A percentile compares a stretch with the other conserved stretches of the same genome.
Conservation (phyloP, 1,140 invertebrate species). For the Drosophila cardini region DNA sequence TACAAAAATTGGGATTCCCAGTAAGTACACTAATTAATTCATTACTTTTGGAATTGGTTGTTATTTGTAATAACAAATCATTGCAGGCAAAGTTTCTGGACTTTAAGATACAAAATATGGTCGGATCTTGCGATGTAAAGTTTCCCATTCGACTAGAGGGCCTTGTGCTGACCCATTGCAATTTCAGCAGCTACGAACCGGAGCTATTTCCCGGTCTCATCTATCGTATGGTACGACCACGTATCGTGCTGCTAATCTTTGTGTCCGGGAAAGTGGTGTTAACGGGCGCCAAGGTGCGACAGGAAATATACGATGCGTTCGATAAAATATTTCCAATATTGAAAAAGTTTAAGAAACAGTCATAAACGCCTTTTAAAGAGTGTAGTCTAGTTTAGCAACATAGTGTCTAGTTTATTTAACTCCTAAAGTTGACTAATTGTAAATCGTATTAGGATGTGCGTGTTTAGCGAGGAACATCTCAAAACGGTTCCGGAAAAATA, state of each 20-base stretch:
- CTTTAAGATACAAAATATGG: conserved; percentile 99
- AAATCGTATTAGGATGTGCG: conserved; percentile 31
- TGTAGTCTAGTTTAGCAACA: conserved; percentile 3
- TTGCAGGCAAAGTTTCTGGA: conserved; percentile 98
- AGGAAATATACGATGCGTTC: conserved; percentile 99
- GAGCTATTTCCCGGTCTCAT: conserved; percentile 99
- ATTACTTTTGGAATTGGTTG: neutral
- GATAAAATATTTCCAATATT: conserved; percentile 99
- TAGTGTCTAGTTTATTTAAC: conserved; percentile 40
- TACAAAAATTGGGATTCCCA: conserved; percentile 98
- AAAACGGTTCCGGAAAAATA: conserved; percentile 36
- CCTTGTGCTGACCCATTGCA: conserved; percentile 97
- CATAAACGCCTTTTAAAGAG: conserved; percentile 46
- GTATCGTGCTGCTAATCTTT: conserved; percentile 99
- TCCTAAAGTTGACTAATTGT: conserved; percentile 63
- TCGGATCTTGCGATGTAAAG: conserved; percentile 99
- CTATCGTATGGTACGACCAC: conserved; percentile 99
- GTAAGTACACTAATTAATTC: conserved; percentile 85
- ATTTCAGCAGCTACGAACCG: conserved; percentile 98
- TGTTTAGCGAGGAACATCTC: conserved; percentile 37
- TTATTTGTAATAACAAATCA: conserved; percentile 22
- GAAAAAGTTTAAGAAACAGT: conserved; percentile 99
- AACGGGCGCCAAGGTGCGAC: conserved; percentile 98
- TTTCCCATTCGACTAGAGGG: conserved; percentile 99
- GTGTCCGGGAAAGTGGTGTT: conserved; percentile 99